phyloP scores from a whole-genome alignment of 2,113 vertebrate genomes.

The Brachypodius melanocephalos region DNA sequence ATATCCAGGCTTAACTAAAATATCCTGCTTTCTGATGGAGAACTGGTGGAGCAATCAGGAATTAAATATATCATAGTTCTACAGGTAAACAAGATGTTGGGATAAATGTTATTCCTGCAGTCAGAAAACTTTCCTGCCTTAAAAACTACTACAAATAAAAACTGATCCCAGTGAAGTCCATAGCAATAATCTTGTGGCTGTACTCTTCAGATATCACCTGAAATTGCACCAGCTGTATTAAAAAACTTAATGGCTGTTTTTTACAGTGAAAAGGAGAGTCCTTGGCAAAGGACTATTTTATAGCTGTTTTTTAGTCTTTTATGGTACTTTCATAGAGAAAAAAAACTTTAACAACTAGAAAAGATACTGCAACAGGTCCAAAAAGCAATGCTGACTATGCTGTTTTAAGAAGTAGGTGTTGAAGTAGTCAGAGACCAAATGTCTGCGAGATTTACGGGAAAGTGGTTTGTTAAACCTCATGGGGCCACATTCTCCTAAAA shows the following conservation, averaged over 20 bases:
- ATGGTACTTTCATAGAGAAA: background rate
- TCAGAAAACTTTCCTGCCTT: background rate
- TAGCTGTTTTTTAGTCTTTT: slow-evolving; percentile 1
- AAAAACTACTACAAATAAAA: background rate
- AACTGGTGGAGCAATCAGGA: background rate
- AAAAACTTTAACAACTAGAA: background rate
- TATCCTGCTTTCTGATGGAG: background rate
- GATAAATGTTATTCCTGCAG: background rate
- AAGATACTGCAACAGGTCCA: background rate
- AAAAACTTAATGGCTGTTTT: background rate
- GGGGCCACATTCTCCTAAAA: background rate
- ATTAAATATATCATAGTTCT: background rate
- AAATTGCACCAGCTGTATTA: slow-evolving; percentile 21
- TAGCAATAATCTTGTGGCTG: background rate
- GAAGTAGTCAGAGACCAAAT: background rate
- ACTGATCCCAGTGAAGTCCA: background rate
- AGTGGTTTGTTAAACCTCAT: background rate
- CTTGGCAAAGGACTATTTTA: slow-evolving; percentile 4
- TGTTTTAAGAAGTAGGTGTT: background rate
- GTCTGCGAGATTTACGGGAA: background rate
- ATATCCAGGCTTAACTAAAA: background rate
- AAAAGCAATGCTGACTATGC: background rate
- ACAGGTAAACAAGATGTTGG: background rate
- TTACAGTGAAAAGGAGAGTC: background rate
- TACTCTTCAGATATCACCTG: background rate